Percentiles rank a stretch among this genome's conserved stretches.
Conservation (phyloP, 2,888 invertebrate genomes). For the Acanthosepion pharaonis region DNA sequence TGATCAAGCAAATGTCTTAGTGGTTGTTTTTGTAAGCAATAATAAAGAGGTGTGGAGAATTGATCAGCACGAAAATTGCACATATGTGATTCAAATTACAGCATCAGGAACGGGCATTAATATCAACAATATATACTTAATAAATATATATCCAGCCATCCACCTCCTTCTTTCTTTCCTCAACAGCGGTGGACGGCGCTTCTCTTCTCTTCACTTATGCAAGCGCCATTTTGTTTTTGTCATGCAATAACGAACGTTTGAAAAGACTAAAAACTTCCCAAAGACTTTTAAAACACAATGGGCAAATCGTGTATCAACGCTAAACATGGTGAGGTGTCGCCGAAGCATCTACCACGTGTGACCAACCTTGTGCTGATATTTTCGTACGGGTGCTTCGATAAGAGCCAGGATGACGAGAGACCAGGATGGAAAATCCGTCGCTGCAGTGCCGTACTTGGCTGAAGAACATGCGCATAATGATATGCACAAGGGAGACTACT, state of each 20-base stretch:
- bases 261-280: background rate
- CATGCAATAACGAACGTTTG: background rate
- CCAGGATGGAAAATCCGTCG: slow-evolving; percentile 60
- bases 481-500: background rate
- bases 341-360: slow-evolving; percentile 49
- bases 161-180: background rate
- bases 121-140: too few relatives aligned
- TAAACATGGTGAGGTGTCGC: slow-evolving; percentile 36
- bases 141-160: too few relatives aligned
- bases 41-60: too few relatives aligned
- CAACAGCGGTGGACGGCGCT: background rate
- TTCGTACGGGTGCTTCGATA: slow-evolving; percentile 74
- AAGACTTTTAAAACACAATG: background rate
- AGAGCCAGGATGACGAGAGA: slow-evolving; percentile 73
- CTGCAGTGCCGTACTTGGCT: background rate
- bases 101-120: too few relatives aligned
- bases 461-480: background rate
- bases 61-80: too few relatives aligned
- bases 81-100: too few relatives aligned
- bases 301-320: background rate
- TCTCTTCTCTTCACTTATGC: background rate
- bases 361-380: slow-evolving; percentile 69
- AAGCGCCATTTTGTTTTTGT: slow-evolving; percentile 44
- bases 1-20: too few relatives aligned
- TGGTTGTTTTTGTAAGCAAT: too few relatives aligned